Evolutionary conservation across 2,797 vertebrate species (phyloP), one percentile per base, ranked within the genome.

Genomic region (Anabacerthia variegaticeps): DNA sequence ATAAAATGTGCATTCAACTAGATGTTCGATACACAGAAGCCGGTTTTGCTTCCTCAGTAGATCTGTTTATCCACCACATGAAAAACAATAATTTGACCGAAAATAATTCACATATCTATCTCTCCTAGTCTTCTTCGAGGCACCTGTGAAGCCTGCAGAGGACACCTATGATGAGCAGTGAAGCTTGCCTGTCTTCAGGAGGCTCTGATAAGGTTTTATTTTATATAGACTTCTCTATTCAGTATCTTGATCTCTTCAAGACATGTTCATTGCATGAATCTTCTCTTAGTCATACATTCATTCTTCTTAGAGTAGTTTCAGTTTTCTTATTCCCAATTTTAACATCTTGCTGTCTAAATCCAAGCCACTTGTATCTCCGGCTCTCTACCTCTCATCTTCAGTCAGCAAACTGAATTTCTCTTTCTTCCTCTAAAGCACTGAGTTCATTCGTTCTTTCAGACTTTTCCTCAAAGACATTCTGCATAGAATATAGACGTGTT

Each of bases 71-170:
- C 14, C 34, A 56, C 19, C 18, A 65, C 9, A 44, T 14, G 30
- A 67, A 93, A 93, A 79, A 24, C 13, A 65, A 24, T 39, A 49
- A 74, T 56, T 41, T 52, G 10, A 7, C 19, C 59, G 41, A 67
- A 88, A 92, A 62, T 21, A 85, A 49, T 93, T 78, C 46, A 55
- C 5, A 7, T 2, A 9, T 22, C 14, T 61, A 0, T 79, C 20
- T 69, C 3, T 62, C 8, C 12, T 0, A 1, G 10, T 61, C 5
- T 36, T 8, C 22, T 69, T 36, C 0, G 0, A 39, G 44, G 13
- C 7, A 52, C 16, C 21, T 56, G 6, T 17, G 15, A 75, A 68
- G 21, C 20, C 18, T 73, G 26, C 5, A 22, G 39, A 63, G 7
- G 28, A 51, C 8, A 69, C 7, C 3, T 51, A 39, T 0, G 0